phyloP scores from a whole-genome alignment of 2,113 vertebrate genomes.

The Corythaeola cristata region DNA sequence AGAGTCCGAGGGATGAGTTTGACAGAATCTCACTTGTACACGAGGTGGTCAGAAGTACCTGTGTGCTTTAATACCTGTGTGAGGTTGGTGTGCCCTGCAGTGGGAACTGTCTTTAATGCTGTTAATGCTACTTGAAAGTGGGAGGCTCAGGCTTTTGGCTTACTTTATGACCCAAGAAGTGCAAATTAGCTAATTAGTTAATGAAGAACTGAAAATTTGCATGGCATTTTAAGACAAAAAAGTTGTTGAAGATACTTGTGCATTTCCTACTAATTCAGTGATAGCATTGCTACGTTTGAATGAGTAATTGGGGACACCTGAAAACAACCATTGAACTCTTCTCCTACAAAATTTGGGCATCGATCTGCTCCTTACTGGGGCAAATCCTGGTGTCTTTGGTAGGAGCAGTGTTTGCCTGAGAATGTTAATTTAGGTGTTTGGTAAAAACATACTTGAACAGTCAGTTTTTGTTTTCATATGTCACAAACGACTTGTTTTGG shows the following conservation, averaged over 20 bases:
- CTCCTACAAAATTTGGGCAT: not conserved
- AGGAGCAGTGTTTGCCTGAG: not conserved
- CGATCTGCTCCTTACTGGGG: not conserved
- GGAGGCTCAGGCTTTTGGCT: not conserved
- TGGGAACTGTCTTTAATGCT: not conserved
- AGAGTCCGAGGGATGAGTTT: not conserved
- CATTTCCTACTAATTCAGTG: not conserved
- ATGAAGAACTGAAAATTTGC: not conserved
- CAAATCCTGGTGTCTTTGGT: not conserved
- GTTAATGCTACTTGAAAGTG: not conserved
- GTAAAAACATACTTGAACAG: not conserved
- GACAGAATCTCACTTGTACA: not conserved
- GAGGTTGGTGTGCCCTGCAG: not conserved
- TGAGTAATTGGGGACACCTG: not conserved
- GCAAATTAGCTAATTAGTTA: not conserved
- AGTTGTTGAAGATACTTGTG: not conserved
- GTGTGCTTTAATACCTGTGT: not conserved
- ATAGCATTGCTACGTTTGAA: not conserved
- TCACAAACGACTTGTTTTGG: not conserved
- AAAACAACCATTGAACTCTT: not conserved
- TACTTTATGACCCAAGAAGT: not conserved
- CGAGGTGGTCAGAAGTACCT: not conserved
- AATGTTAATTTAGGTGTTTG: not conserved
- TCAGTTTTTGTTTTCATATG: not conserved
- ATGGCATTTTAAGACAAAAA: not conserved